Evolutionary conservation across 2,888 invertebrate genomes (phyloP).

Genomic region (Diadromus collaris): DNA sequence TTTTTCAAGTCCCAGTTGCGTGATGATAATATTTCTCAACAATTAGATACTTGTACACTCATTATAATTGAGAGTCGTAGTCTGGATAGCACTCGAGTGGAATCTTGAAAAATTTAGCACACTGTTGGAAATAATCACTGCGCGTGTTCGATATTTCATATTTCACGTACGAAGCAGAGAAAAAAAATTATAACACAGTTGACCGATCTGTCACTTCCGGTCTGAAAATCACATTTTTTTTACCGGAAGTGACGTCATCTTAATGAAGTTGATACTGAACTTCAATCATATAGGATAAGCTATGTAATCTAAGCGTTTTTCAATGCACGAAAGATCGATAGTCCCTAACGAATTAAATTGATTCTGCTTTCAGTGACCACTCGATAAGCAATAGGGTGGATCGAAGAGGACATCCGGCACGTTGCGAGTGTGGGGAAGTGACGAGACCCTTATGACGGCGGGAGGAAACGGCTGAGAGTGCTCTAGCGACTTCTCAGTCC

Average conservation of each 20-base stretch:
- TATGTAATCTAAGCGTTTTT: background rate
- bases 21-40: background rate
- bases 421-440: conserved; percentile 77
- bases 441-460: conserved; percentile 79
- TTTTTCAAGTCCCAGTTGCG: background rate
- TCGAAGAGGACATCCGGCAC: conserved; percentile 74
- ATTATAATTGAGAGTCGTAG: background rate
- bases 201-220: background rate
- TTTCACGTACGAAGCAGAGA: background rate
- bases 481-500: conserved; percentile 77
- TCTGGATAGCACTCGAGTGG: conserved; percentile 4
- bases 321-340: background rate
- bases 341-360: conserved; percentile 29
- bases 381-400: conserved; percentile 88
- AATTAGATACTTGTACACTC: background rate
- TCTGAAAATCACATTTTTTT: background rate
- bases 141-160: background rate
- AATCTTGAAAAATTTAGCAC: conserved; percentile 3
- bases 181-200: background rate
- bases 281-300: background rate
- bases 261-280: background rate
- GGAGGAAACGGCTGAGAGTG: conserved; percentile 79
- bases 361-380: conserved; percentile 83
- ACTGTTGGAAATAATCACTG: background rate
- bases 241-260: background rate